Evolutionary conservation across 1,140 invertebrate genomes (phyloP).

Genomic region (Eriocheir sinensis): DNA sequence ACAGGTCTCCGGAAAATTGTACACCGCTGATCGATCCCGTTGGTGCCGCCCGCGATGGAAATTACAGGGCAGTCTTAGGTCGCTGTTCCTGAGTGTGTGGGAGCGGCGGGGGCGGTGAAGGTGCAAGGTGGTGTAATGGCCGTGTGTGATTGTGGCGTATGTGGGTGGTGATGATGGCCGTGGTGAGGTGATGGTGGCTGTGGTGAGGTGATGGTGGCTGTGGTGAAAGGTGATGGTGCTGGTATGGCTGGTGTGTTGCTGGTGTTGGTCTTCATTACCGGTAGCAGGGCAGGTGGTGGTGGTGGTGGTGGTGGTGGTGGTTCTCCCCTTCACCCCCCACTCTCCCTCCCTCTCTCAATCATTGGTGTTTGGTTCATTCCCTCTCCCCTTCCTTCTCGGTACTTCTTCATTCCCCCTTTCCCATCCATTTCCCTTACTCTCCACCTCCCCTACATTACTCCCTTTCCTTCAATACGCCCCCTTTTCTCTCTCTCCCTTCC

Average conservation of each 20-base stretch:
- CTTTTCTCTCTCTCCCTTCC: background rate
- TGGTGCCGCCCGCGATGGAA: background rate
- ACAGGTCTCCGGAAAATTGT: slow-evolving; percentile 34
- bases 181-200: background rate
- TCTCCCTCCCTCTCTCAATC: slow-evolving; percentile 33
- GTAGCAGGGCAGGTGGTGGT: too few species aligned
- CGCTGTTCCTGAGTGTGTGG: background rate
- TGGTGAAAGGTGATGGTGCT: background rate
- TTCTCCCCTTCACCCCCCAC: background rate
- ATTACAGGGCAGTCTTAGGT: background rate
- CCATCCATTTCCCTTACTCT: background rate
- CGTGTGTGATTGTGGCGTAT: background rate
- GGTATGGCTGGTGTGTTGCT: background rate
- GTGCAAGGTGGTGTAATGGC: too few species aligned
- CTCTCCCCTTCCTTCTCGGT: background rate
- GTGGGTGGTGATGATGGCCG: background rate
- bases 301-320: background rate
- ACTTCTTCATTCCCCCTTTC: background rate
- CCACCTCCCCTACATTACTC: too few species aligned
- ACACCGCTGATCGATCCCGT: slow-evolving; percentile 25
- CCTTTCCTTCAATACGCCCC: background rate
- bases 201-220: background rate
- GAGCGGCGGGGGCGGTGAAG: too few species aligned
- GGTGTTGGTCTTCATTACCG: background rate
- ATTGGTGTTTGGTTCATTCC: background rate